Percentiles rank a stretch among this genome's conserved stretches.
Conservation (phyloP, 1,140 invertebrate species). For the Atta colombica region DNA sequence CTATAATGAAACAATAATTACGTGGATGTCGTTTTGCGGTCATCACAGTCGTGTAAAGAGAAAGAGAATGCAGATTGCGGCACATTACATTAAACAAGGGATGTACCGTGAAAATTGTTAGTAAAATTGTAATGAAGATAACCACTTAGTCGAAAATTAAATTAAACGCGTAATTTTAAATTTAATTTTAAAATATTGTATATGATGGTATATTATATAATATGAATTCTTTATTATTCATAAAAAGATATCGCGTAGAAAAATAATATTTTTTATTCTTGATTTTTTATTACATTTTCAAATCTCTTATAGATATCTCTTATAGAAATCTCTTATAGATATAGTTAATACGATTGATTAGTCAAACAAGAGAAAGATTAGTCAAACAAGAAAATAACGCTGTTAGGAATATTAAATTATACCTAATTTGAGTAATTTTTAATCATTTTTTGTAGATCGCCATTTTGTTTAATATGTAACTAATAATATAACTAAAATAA, state of each 20-base stretch:
- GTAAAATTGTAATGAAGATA: background rate
- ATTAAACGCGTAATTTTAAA: background rate
- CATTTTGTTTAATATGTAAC: no score
- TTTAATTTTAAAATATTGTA: background rate
- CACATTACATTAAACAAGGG: background rate
- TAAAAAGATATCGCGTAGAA: background rate
- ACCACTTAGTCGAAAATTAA: background rate
- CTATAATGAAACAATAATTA: conserved; percentile 54
- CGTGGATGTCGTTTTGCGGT: conserved; percentile 63
- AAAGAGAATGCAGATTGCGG: conserved; percentile 54
- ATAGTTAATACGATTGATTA: background rate
- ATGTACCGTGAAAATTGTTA: background rate
- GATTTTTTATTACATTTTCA: background rate
- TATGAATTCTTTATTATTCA: background rate
- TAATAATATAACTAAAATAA: no score
- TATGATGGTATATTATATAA: background rate
- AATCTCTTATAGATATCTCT: background rate
- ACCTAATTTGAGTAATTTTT: no score
- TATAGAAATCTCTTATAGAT: background rate
- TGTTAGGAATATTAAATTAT: no score
- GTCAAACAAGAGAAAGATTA: background rate
- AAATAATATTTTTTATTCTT: background rate
- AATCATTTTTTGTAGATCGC: no score
- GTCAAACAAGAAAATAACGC: no score
- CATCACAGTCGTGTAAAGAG: conserved; percentile 56